These are phyloP conservation scores for Aeoliscus strigatus DNA, from an alignment of 2,797 vertebrate genomes.

Conservation along the genomic window DNA sequence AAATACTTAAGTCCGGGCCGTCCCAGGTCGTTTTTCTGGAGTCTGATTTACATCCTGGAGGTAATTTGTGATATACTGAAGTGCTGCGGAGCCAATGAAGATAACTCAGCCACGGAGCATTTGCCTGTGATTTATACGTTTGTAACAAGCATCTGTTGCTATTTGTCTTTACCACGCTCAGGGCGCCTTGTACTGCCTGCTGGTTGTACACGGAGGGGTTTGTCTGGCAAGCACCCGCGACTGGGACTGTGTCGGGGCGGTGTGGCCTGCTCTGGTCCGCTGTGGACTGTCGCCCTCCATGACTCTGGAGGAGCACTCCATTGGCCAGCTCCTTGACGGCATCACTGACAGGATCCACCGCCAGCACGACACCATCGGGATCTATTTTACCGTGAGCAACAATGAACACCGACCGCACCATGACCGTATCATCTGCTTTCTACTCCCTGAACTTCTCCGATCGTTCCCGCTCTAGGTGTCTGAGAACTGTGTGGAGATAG, in stretches of 20 bases:
- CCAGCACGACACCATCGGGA: constrained; percentile 90
- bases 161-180: too few species aligned
- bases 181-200: constrained; percentile 96
- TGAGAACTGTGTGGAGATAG: constrained; percentile 77
- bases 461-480: constrained; percentile 73
- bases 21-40: too few species aligned
- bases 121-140: constrained; percentile 1
- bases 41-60: too few species aligned
- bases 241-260: constrained; percentile 90
- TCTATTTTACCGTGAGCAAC: constrained; percentile 86
- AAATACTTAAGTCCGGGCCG: too few species aligned
- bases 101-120: not conserved
- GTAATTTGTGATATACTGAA: too few species aligned
- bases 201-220: constrained; percentile 82
- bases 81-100: too few species aligned
- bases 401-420: not conserved
- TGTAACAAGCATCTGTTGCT: not conserved
- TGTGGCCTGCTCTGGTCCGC: constrained; percentile 91
- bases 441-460: not conserved
- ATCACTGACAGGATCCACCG: constrained; percentile 91
- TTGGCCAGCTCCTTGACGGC: constrained; percentile 90
- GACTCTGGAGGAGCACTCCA: constrained; percentile 90
- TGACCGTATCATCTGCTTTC: not conserved
- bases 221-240: constrained; percentile 86
- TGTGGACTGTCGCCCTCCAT: constrained; percentile 88